Base-by-base conservation (phyloP, 2,113 vertebrate genomes). In the Xyrauchen texanus region DNA sequence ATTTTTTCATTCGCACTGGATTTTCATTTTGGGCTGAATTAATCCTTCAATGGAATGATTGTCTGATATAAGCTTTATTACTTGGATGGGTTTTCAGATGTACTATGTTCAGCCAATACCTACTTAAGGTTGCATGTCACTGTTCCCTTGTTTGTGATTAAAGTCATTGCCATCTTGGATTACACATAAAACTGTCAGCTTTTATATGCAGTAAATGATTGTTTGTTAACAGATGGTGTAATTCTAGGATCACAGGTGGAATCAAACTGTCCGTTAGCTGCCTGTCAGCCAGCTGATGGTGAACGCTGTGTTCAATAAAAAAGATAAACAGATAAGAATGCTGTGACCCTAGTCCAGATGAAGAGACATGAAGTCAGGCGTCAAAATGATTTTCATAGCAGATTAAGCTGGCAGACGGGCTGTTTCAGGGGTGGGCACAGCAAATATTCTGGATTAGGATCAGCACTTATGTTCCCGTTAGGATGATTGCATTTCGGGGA, bases 361-460 rank as follows among this genome's bases (percentile, higher is more conserved):
- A 16, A 69, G 63, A 61, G 73, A 77, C 62, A 10, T 21, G 58
- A 78, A 83, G 71, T 79, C 52, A 79, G 67, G 16, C 47, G 3
- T 76, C 74, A 73, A 7, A 81, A 76, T 81, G 47, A 16, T 80
- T 78, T 84, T 78, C 52, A 52, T 72, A 83, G 82, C 82, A 85
- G 88, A 87, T 77, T 79, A 83, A 49, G 53, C 65, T 58, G 76
- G 45, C 68, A 73, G 83, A 64, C 69, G 81, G 84, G 84, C 82
- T 77, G 57, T 80, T 84, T 85, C 79, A 61, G 57, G 84, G 86
- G 87, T 44, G 79, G 83, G 83, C 84, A 57, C 8, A 57, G 84
- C 88, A 92, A 88, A 91, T 89, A 91, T 88, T 88, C 81, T 34
- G 90, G 92, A 92, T 92, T 93, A 92, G 89, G 89, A 91, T 92